Evolutionary conservation across 2,113 vertebrate species (phyloP).

Genomic region (Albula glossodonta): DNA sequence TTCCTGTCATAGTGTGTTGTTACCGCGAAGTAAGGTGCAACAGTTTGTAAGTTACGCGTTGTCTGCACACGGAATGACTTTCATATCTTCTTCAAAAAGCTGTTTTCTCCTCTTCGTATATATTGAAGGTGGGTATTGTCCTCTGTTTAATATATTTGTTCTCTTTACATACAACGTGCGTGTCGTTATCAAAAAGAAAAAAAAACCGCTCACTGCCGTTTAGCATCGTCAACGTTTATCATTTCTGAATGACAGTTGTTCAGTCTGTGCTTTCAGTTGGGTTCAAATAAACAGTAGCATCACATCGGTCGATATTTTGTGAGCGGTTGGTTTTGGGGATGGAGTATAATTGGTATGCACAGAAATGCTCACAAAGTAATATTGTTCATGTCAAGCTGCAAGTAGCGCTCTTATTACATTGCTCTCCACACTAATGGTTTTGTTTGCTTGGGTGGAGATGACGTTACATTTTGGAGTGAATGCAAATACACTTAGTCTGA

Average conservation of each 20-base stretch:
- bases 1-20: neutral
- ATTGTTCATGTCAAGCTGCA: too few species aligned
- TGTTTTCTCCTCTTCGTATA: neutral
- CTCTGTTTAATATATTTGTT: neutral
- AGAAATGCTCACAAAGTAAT: too few species aligned
- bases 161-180: neutral
- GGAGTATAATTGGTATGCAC: too few species aligned
- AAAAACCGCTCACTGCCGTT: too few species aligned
- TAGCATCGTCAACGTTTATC: too few species aligned
- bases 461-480: too few species aligned
- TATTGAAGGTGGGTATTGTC: neutral
- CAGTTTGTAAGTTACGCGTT: neutral
- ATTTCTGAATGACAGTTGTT: neutral
- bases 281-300: neutral
- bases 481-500: too few species aligned
- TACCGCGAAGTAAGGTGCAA: neutral
- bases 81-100: neutral
- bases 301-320: too few species aligned
- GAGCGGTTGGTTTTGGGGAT: too few species aligned
- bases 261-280: neutral
- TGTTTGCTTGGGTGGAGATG: too few species aligned
- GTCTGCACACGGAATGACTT: neutral
- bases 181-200: neutral
- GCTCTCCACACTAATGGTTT: too few species aligned
- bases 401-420: too few species aligned